Evolutionary conservation across 1,140 invertebrate genomes (phyloP).

Genomic region (Ceratoteleas bidentatus): DNA sequence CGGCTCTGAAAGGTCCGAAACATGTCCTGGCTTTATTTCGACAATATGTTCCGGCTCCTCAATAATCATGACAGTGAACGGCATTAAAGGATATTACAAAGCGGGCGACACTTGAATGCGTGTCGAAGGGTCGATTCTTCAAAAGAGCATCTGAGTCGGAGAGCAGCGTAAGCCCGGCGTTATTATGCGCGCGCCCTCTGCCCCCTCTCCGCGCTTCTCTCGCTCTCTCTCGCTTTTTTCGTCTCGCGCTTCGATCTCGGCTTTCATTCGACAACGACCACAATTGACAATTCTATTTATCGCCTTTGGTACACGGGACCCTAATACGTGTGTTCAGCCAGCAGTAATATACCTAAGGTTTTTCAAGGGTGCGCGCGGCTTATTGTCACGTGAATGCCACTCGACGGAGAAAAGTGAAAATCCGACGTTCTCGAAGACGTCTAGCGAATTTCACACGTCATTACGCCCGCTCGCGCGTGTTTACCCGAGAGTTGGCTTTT

Average conservation of each 20-base stretch:
- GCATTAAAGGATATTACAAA: slow-evolving; percentile 80
- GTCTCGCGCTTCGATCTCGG: slow-evolving; percentile 45
- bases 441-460: slow-evolving; percentile 59
- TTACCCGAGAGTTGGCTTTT: neutral
- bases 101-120: slow-evolving; percentile 79
- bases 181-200: slow-evolving; percentile 73
- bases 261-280: slow-evolving; percentile 57
- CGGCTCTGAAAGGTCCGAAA: slow-evolving; percentile 66
- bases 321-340: slow-evolving; percentile 58
- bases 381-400: slow-evolving; percentile 61
- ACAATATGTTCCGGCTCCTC: slow-evolving; percentile 78
- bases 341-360: slow-evolving; percentile 64
- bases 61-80: slow-evolving; percentile 77
- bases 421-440: slow-evolving; percentile 30
- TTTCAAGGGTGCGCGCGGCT: slow-evolving; percentile 62
- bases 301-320: slow-evolving; percentile 59
- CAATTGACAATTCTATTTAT: slow-evolving; percentile 71
- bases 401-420: slow-evolving; percentile 64
- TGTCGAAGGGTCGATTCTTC: slow-evolving; percentile 76
- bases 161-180: slow-evolving; percentile 66
- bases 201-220: slow-evolving; percentile 24
- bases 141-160: slow-evolving; percentile 77
- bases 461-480: slow-evolving; percentile 14
- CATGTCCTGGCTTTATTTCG: slow-evolving; percentile 70
- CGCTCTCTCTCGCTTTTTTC: slow-evolving; percentile 30